Evolutionary conservation across 2,888 invertebrate species (phyloP).

Genomic region (Scaeva pyrastri): DNA sequence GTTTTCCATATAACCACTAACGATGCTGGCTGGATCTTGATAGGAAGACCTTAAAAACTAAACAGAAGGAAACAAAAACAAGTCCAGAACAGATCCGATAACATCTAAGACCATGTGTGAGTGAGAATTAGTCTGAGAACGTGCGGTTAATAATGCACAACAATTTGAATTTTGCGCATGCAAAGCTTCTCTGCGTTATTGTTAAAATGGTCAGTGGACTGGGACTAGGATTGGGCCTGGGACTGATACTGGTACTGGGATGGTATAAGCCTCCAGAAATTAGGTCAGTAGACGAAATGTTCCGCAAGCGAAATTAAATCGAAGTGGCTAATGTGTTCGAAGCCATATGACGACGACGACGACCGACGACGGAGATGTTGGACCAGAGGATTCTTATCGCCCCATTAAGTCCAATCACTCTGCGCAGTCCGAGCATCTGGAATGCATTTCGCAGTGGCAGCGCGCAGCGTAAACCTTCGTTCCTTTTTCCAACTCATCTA

Average conservation of each 20-base stretch:
- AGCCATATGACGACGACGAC: background rate
- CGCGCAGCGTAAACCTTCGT: slow-evolving; percentile 24
- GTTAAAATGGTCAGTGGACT: slow-evolving; percentile 66
- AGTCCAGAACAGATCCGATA: slow-evolving; percentile 33
- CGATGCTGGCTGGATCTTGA: slow-evolving; percentile 48
- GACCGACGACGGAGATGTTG: background rate
- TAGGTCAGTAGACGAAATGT: slow-evolving; percentile 72
- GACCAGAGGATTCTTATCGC: slow-evolving; percentile 56
- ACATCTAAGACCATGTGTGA: slow-evolving; percentile 48
- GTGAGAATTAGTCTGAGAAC: slow-evolving; percentile 69
- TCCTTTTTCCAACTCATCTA: background rate
- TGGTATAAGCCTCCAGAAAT: slow-evolving; percentile 26
- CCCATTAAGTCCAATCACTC: slow-evolving; percentile 72
- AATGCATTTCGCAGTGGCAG: too few species aligned
- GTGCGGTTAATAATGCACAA: slow-evolving; percentile 72
- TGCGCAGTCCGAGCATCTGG: slow-evolving; percentile 14
- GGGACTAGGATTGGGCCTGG: background rate
- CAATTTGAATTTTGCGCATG: slow-evolving; percentile 53
- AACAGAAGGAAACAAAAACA: slow-evolving; percentile 18
- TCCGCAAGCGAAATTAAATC: slow-evolving; percentile 70
- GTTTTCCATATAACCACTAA: slow-evolving; percentile 61
- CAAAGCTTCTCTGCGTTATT: slow-evolving; percentile 60
- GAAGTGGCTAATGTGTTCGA: slow-evolving; percentile 57
- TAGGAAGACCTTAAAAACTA: slow-evolving; percentile 28
- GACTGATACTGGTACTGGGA: too few species aligned